Conservation (phyloP, 2,888 invertebrate genomes). For the Ichneumoninae sp. region DNA sequence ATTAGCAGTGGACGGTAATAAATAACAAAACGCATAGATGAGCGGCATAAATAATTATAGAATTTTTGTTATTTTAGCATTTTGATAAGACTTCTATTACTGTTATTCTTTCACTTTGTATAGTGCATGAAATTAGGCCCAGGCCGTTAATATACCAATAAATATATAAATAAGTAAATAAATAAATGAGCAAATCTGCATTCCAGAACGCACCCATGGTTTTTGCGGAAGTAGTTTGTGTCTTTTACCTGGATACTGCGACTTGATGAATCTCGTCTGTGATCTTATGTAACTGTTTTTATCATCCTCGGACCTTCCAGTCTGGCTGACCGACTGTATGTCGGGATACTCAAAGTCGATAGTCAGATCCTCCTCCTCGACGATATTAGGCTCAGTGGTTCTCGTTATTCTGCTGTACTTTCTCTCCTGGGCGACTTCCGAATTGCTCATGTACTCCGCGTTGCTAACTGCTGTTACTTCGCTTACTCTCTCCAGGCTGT, state of each 20-base stretch:
- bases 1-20: no score
- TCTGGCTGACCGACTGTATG: constrained; percentile 84
- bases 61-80: no score
- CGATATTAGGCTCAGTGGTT: constrained; percentile 82
- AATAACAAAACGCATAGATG: no score
- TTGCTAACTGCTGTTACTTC: constrained; percentile 79
- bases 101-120: no score
- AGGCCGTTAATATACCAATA: no score
- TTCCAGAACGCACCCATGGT: neutral
- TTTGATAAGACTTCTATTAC: no score
- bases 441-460: constrained; percentile 83
- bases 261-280: constrained; percentile 91
- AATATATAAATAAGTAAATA: no score
- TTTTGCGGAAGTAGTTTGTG: constrained; percentile 5
- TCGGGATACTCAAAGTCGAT: constrained; percentile 90
- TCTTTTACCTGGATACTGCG: constrained; percentile 89
- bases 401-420: constrained; percentile 84
- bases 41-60: no score
- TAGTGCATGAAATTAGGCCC: no score
- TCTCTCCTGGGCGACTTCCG: constrained; percentile 83
- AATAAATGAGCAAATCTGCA: no score
- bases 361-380: constrained; percentile 82
- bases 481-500: constrained; percentile 89
- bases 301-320: constrained; percentile 85
- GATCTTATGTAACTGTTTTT: constrained; percentile 85